Evolutionary conservation across 2,113 vertebrate species (phyloP), one percentile per base, ranked within the genome.

Genomic region (Gallinago undulata): DNA sequence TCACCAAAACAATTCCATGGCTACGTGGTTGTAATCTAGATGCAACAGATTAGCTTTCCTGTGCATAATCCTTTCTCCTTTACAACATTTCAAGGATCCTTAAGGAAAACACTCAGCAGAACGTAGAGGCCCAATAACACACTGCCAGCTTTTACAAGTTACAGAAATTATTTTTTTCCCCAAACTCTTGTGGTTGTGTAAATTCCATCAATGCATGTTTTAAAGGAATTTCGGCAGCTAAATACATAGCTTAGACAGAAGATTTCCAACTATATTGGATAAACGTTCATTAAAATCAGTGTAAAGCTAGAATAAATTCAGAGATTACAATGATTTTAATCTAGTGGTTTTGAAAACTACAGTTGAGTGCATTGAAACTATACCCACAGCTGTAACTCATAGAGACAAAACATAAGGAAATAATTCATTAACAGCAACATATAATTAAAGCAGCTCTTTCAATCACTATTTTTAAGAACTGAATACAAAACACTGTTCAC

Each of bases 1-100:
- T 22, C 25, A 59, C 4, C 28, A 39, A 24, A 35, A 13, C 22
- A 21, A 37, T 9, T 37, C 9, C 1, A 2, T 31, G 74, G 67
- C 25, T 25, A 62, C 41, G 23, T 2, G 8, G 47, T 62, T 75
- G 27, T 57, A 63, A 67, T 10, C 45, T 24, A 60, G 6, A 60
- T 28, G 21, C 23, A 47, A 67, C 25, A 47, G 24, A 33, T 50
- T 12, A 5, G 6, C 15, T 43, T 22, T 43, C 19, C 28, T 9
- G 5, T 8, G 12, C 4, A 2, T 53, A 63, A 73, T 53, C 66
- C 57, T 24, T 47, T 31, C 56, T 97, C 92, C 93, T 96, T 95
- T 97, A 96, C 96, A 97, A 96, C 97, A 93, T 96, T 92, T 72
- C 64, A 95, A 59, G 62, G 33, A 64, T 97, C 94, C 97, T 97